Percentiles rank a stretch among this genome's conserved stretches.
These are phyloP conservation scores for Microlaimidae sp. DNA, from an alignment of 2,888 invertebrate genomes.

Conservation along the genomic window DNA sequence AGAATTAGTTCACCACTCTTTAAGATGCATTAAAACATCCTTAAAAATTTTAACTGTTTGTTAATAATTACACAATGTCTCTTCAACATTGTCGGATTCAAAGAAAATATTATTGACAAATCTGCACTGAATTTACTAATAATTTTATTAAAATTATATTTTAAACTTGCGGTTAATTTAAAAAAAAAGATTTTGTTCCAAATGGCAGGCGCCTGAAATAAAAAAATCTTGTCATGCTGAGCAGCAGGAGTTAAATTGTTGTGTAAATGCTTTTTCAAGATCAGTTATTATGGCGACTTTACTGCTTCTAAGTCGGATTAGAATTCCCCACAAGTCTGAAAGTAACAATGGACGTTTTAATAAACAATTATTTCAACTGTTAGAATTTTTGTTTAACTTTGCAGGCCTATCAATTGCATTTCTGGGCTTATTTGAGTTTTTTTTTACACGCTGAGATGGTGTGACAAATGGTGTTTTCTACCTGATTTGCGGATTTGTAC, in stretches of 20 bases:
- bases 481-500: background rate
- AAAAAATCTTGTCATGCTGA: conserved; percentile 2
- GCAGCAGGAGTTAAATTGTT: background rate
- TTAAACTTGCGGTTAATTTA: no score
- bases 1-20: no score
- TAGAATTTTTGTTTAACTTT: no score
- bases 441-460: background rate
- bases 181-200: conserved; percentile 3
- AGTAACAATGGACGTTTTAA: conserved; percentile 1
- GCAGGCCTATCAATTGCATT: background rate
- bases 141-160: no score
- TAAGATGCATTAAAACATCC: no score
- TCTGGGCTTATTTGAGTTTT: background rate
- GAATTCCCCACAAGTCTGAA: conserved; percentile 7
- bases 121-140: no score
- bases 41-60: no score
- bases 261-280: conserved; percentile 9
- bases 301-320: background rate
- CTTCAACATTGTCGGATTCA: no score
- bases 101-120: no score
- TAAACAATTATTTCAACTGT: conserved; percentile 6
- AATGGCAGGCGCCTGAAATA: conserved; percentile 8
- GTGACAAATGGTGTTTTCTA: background rate
- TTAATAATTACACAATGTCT: no score
- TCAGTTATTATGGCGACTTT: conserved; percentile 2